phyloP scores from a whole-genome alignment of 2,113 vertebrate species.

The Odocoileus virginianus region DNA sequence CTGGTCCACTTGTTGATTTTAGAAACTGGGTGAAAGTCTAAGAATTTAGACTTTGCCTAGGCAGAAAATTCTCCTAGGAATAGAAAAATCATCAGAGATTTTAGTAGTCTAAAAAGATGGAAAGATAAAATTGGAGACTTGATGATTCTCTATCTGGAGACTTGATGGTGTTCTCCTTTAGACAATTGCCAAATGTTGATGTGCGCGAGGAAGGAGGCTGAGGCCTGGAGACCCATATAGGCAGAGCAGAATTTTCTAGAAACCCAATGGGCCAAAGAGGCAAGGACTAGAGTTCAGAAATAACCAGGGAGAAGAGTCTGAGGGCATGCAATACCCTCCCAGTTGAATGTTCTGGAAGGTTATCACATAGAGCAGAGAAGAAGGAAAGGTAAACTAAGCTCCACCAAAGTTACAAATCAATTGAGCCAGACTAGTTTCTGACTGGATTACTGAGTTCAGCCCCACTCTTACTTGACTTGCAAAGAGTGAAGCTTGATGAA shows the following conservation, averaged over 20 bases:
- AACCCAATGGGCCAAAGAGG: neutral
- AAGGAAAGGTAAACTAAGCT: neutral
- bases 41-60: neutral
- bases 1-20: neutral
- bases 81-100: neutral
- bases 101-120: neutral
- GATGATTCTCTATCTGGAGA: neutral
- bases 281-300: neutral
- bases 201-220: neutral
- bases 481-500: neutral
- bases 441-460: neutral
- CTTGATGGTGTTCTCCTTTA: neutral
- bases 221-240: neutral
- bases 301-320: neutral
- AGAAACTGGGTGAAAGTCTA: neutral
- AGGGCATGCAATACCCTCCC: neutral
- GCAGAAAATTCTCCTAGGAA: neutral
- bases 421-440: neutral
- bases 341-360: neutral
- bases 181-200: neutral
- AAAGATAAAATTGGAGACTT: neutral
- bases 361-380: neutral
- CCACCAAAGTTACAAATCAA: neutral
- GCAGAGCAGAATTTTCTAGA: neutral
- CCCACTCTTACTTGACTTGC: neutral